Evolutionary conservation across 2,888 invertebrate species (phyloP), one percentile per base, ranked within the genome.

Genomic region (Leucophenga montana): DNA sequence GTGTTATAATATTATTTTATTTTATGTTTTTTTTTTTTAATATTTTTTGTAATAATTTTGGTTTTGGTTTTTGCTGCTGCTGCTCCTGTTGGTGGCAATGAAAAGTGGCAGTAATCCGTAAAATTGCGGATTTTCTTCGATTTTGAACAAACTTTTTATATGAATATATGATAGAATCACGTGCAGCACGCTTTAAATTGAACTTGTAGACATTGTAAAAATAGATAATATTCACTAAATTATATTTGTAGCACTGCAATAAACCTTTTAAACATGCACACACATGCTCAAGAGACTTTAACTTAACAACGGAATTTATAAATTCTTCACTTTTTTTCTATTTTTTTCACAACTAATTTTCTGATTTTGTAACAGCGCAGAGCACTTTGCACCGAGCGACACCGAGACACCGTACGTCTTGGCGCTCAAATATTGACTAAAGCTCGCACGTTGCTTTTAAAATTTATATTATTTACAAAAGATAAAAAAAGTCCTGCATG

Each of bases 251-350:
- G 31, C 50, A 13, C n/a, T 57, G 22, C 66, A 64, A 71, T 76
- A 53, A 82, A 73, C 75, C 77, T 76, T 78, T 73, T 53, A 71
- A 62, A 68, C 83, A 83, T 80, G 70, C 48, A 22, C 13, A 5
- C 22, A 6, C 71, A 59, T 54, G 69, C 71, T 69, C 73, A 33
- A 20, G 68, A 66, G 68, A 66, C 67, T 66, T 48, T 14, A 44
- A 71, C 71, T 75, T 73, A 8, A 39, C 39, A 11, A 8, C 9
- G 39, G 11, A 39, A 11, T 65, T 68, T 61, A 13, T 77, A 39
- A 72, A 73, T 77, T 67, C 67, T 74, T 67, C 65, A 39, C 39
- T 39, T 3, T 39, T 3, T 39, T 39, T 39, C 9, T 39, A 5
- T 11, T 39, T 39, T 39, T 8, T 39, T 39, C 11, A 39, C 39